A percentile compares a stretch with the other conserved stretches of the same genome.
Conservation (phyloP, 2,113 vertebrate species). For the Perccottus glenii region DNA sequence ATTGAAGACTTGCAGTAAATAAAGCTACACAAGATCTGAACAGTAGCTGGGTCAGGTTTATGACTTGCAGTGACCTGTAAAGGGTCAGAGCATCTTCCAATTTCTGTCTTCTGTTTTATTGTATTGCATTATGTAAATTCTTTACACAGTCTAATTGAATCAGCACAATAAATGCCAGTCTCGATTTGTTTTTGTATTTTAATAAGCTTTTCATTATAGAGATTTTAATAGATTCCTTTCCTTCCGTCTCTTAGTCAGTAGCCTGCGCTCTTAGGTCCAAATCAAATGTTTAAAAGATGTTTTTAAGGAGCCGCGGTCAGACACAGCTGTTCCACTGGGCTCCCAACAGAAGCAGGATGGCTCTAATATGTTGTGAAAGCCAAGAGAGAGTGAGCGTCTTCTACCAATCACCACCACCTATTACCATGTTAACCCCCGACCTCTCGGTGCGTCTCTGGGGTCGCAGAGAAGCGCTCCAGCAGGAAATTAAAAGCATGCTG, state of each 20-base stretch:
- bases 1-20: constrained; percentile 10
- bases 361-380: constrained; percentile 66
- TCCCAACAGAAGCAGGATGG: constrained; percentile 64
- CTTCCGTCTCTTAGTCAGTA: constrained; percentile 30
- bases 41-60: constrained; percentile 39
- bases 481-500: constrained; percentile 72
- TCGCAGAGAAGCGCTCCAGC: constrained; percentile 33
- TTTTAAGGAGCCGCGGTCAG: constrained; percentile 74
- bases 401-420: constrained; percentile 78
- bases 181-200: constrained; percentile 40
- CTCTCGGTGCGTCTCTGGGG: constrained; percentile 62
- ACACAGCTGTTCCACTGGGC: constrained; percentile 68
- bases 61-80: constrained; percentile 45
- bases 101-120: constrained; percentile 28
- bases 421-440: constrained; percentile 80
- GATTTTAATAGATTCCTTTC: constrained; percentile 35
- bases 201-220: constrained; percentile 23
- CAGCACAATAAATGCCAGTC: constrained; percentile 50
- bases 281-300: constrained; percentile 76
- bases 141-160: constrained; percentile 45
- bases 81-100: constrained; percentile 23
- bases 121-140: constrained; percentile 33
- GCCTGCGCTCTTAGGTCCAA: constrained; percentile 61
- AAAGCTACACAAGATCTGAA: constrained; percentile 16
- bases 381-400: constrained; percentile 66